These are phyloP conservation scores for Lagothrix lagotricha DNA, from an alignment of 2,797 vertebrate species.

Conservation along the genomic window DNA sequence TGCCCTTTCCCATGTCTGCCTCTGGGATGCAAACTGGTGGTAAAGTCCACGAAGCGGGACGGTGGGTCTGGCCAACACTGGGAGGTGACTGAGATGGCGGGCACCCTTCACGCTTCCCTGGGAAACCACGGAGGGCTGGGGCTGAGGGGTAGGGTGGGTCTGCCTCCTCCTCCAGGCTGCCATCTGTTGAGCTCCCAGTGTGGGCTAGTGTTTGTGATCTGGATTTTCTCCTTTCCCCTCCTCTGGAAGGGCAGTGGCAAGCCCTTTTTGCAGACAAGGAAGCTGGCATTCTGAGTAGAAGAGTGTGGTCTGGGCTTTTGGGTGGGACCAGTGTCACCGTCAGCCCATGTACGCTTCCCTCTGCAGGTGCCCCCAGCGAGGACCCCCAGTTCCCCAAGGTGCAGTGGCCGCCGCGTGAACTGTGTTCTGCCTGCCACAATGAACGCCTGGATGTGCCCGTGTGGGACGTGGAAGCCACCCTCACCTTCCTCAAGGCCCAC, in stretches of 20 bases:
- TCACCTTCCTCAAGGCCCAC: conserved; percentile 88
- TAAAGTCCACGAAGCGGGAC: neutral
- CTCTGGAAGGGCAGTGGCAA: neutral
- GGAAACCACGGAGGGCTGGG: accelerated
- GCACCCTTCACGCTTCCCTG: accelerated
- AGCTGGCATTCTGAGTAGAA: neutral
- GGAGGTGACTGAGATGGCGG: neutral
- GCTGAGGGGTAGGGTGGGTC: neutral
- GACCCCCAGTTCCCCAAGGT: conserved; percentile 95
- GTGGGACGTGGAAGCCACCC: conserved; percentile 85
- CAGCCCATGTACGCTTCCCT: neutral
- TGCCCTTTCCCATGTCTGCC: neutral
- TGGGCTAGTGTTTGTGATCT: neutral
- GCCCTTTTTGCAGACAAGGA: neutral
- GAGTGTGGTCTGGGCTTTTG: neutral
- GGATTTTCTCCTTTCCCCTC: accelerated
- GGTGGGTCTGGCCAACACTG: neutral
- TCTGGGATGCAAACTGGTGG: neutral
- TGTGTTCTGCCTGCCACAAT: conserved; percentile 90
- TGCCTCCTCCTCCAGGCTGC: neutral
- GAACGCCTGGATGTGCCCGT: conserved; percentile 83
- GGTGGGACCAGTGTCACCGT: neutral
- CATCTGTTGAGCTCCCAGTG: accelerated
- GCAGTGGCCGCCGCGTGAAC: conserved; percentile 91
- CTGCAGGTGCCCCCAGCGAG: conserved; percentile 90